Conservation (phyloP, 1,140 invertebrate genomes). For the Berghia stephanieae region DNA sequence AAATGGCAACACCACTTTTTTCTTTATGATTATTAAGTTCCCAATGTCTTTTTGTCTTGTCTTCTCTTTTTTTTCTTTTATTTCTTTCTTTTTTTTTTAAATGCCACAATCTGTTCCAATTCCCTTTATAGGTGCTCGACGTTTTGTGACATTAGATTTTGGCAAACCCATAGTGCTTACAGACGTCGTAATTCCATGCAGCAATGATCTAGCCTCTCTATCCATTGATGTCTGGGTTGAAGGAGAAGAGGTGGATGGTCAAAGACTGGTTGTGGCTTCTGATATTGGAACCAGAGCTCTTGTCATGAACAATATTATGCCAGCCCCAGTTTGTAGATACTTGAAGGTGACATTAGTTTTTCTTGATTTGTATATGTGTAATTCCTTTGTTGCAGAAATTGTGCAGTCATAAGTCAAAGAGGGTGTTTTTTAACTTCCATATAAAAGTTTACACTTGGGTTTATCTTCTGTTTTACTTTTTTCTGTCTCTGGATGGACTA, state of each 20-base stretch:
- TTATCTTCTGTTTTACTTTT: too few species aligned
- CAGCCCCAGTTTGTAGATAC: conserved; percentile 86
- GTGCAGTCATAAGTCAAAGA: too few species aligned
- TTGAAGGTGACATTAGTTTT: conserved; percentile 75
- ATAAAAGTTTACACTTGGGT: too few species aligned
- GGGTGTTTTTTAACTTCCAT: background rate
- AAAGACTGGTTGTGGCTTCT: conserved; percentile 83
- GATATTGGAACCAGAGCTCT: conserved; percentile 86
- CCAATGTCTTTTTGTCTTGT: too few species aligned
- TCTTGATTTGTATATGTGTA: too few species aligned
- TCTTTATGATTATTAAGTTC: too few species aligned
- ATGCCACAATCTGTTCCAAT: too few species aligned
- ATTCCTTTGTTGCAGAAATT: too few species aligned
- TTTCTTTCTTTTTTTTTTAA: too few species aligned
- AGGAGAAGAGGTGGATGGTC: conserved; percentile 83
- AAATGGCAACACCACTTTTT: too few species aligned
- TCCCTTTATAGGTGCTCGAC: conserved; percentile 71
- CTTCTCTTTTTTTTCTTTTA: too few species aligned
- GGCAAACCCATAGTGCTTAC: conserved; percentile 85
- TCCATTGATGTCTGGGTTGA: conserved; percentile 87
- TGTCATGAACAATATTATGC: conserved; percentile 87
- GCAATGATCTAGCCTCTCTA: conserved; percentile 84
- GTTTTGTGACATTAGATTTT: conserved; percentile 91
- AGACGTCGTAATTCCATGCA: conserved; percentile 87
- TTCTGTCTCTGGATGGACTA: too few species aligned